Evolutionary conservation across 2,888 invertebrate species (phyloP).

Genomic region (Melanostoma scalare): DNA sequence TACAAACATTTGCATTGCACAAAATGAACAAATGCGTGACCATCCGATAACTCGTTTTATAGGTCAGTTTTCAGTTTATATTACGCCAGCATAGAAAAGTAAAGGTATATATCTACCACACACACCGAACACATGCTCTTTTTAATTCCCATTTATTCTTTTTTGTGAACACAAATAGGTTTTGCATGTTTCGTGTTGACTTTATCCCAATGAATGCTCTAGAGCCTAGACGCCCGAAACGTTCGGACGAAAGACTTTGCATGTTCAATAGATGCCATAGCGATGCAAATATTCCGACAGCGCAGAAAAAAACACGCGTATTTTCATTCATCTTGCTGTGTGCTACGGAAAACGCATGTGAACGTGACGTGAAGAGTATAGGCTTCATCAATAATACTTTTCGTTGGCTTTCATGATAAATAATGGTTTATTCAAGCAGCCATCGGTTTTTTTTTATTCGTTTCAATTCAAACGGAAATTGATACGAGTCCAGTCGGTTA

Average conservation of each 20-base stretch:
- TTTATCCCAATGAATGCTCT: constrained; percentile 20
- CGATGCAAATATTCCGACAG: constrained; percentile 7
- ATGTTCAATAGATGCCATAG: constrained; percentile 28
- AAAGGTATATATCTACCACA: constrained; percentile 6
- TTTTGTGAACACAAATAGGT: constrained; percentile 14
- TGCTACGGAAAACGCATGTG: no score
- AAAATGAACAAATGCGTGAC: constrained; percentile 35
- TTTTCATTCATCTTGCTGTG: constrained; percentile 22
- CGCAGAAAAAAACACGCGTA: neutral
- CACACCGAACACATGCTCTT: neutral
- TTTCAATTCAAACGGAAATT: constrained; percentile 51
- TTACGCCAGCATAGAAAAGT: constrained; percentile 18
- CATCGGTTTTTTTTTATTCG: constrained; percentile 15
- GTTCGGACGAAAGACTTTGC: constrained; percentile 10
- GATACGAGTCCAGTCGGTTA: constrained; percentile 50
- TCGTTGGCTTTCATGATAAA: constrained; percentile 2
- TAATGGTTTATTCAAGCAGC: neutral
- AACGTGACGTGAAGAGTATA: no score
- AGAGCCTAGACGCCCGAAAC: constrained; percentile 10
- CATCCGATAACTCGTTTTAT: constrained; percentile 39
- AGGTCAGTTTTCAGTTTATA: constrained; percentile 33
- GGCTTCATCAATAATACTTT: constrained; percentile 25
- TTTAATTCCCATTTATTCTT: constrained; percentile 2
- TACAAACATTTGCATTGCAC: constrained; percentile 19
- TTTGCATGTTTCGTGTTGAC: constrained; percentile 32